These are phyloP conservation scores for Bradynema listronoti DNA, from an alignment of 1,140 invertebrate species.

Conservation along the genomic window DNA sequence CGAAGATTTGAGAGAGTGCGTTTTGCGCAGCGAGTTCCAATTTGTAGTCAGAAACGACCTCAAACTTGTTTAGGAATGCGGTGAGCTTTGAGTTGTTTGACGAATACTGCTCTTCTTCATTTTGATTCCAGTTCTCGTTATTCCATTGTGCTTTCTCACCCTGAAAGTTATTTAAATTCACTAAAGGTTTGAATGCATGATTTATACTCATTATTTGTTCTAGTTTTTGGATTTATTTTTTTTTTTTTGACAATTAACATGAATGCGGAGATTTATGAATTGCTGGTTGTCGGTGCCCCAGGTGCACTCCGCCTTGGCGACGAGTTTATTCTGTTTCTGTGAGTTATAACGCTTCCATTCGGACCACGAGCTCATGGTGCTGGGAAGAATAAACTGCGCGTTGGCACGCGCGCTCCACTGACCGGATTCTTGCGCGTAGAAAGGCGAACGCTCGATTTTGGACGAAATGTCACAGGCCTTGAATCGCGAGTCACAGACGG, in stretches of 20 bases:
- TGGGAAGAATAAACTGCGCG: no score
- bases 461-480: no score
- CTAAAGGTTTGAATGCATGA: no score
- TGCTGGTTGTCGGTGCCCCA: slow-evolving; percentile 36
- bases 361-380: no score
- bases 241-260: slow-evolving; percentile 9
- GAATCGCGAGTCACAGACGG: no score
- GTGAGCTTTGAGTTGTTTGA: slow-evolving; percentile 11
- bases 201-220: slow-evolving; percentile 9
- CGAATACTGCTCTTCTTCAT: background rate
- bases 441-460: no score
- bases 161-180: background rate
- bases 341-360: no score
- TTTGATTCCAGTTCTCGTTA: background rate
- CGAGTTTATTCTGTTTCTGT: slow-evolving; percentile 13
- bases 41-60: slow-evolving; percentile 32
- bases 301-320: slow-evolving; percentile 17
- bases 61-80: slow-evolving; percentile 36
- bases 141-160: background rate
- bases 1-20: slow-evolving; percentile 10
- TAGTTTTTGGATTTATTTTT: background rate
- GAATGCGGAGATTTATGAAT: slow-evolving; percentile 30
- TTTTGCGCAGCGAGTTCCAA: slow-evolving; percentile 20
- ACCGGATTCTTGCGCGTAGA: no score
- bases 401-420: no score